A percentile compares a stretch with the other conserved stretches of the same genome.
These are phyloP conservation scores for Squalus acanthias DNA, from an alignment of 2,797 vertebrate genomes.

Conservation along the genomic window DNA sequence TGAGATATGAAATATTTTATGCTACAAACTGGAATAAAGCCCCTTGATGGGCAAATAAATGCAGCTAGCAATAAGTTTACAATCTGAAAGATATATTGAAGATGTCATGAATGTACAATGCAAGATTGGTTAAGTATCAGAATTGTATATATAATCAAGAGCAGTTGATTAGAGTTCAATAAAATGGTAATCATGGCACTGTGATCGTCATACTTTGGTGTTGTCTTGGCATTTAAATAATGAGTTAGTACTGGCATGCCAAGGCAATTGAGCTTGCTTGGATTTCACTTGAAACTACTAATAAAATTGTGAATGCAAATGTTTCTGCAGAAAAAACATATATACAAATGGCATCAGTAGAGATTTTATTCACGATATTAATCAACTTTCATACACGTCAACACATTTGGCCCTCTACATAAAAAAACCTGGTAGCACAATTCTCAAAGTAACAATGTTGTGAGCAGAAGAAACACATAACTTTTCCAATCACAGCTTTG, in stretches of 20 bases:
- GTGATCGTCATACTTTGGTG: neutral
- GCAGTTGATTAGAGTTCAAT: neutral
- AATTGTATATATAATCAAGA: neutral
- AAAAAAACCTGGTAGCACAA: neutral
- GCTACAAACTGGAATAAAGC: neutral
- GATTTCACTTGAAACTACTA: neutral
- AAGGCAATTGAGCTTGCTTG: neutral
- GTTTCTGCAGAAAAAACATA: neutral
- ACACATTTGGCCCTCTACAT: neutral
- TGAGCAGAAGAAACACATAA: neutral
- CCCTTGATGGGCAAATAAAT: neutral
- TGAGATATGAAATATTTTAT: neutral
- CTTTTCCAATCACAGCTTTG: neutral
- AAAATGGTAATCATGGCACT: neutral
- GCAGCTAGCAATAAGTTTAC: neutral
- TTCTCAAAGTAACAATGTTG: neutral
- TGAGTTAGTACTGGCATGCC: neutral
- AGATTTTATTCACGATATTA: conserved; percentile 16
- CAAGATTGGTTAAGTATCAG: neutral
- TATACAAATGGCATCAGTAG: neutral
- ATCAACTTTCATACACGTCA: neutral
- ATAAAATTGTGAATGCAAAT: neutral
- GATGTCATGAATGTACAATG: neutral
- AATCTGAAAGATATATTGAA: neutral
- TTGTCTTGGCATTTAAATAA: neutral